These are phyloP conservation scores for Seira musarum DNA, from an alignment of 2,888 invertebrate species.

Conservation along the genomic window DNA sequence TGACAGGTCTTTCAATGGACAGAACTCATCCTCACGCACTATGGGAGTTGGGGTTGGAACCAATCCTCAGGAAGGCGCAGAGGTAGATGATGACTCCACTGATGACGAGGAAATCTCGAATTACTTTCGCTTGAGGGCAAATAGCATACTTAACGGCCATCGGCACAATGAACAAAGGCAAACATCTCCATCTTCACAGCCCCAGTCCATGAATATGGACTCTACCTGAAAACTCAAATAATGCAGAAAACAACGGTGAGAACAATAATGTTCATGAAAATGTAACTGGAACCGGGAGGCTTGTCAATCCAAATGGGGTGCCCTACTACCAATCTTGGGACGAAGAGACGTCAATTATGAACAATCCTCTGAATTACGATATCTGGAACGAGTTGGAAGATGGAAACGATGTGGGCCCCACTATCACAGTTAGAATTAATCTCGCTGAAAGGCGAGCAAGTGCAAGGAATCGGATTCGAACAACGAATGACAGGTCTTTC, in stretches of 20 bases:
- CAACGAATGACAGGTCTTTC: not conserved
- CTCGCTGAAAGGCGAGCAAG: constrained; percentile 22
- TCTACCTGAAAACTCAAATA: not conserved
- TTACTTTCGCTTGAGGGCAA: constrained; percentile 2
- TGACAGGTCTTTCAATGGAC: not conserved
- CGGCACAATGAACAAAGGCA: too few species aligned
- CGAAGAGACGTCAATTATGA: constrained; percentile 41
- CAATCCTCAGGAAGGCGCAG: constrained; percentile 13
- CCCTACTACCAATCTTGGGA: constrained; percentile 36
- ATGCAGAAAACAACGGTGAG: constrained; percentile 3
- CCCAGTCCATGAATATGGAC: not conserved
- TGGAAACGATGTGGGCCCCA: constrained; percentile 16
- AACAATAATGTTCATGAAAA: too few species aligned
- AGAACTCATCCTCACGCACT: not conserved
- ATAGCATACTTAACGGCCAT: not conserved
- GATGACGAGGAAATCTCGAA: constrained; percentile 31
- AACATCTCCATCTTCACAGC: too few species aligned
- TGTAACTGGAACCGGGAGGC: not conserved
- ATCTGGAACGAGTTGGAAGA: constrained; percentile 48
- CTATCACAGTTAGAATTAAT: constrained; percentile 35
- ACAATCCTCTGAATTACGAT: constrained; percentile 47
- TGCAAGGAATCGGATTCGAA: too few species aligned
- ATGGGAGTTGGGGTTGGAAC: constrained; percentile 20
- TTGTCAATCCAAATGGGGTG: not conserved
- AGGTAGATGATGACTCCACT: constrained; percentile 27